Evolutionary conservation across 2,113 vertebrate genomes (phyloP).

Genomic region (Acrocephalus kingi): DNA sequence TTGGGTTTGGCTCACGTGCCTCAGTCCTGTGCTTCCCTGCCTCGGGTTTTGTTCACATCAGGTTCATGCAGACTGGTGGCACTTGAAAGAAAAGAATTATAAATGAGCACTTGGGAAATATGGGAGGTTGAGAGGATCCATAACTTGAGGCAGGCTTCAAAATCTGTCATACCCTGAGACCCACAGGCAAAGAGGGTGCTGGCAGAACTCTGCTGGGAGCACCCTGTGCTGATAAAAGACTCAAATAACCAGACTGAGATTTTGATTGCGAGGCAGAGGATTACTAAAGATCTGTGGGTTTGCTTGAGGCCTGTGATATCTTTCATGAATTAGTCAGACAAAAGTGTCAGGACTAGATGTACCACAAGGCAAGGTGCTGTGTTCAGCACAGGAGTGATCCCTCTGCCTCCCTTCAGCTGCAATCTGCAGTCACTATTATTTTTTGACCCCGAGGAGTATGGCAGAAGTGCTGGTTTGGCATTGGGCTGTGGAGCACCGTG

Average conservation of each 20-base stretch:
- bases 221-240: neutral
- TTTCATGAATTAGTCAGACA: neutral
- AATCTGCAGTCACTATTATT: neutral
- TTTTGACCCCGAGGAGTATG: neutral
- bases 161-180: neutral
- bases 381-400: neutral
- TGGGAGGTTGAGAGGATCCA: neutral
- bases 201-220: neutral
- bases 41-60: neutral
- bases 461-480: neutral
- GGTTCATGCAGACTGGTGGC: neutral
- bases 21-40: neutral
- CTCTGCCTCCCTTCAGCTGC: neutral
- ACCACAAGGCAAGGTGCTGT: neutral
- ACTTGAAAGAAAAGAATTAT: neutral
- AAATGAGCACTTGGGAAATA: neutral
- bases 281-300: neutral
- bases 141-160: neutral
- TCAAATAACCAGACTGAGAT: neutral
- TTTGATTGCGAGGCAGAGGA: neutral
- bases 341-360: neutral
- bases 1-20: neutral
- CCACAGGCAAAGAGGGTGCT: neutral
- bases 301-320: neutral
- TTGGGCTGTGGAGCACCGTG: neutral